phyloP scores from a whole-genome alignment of 2,888 invertebrate species.

The Trichopria drosophilae region DNA sequence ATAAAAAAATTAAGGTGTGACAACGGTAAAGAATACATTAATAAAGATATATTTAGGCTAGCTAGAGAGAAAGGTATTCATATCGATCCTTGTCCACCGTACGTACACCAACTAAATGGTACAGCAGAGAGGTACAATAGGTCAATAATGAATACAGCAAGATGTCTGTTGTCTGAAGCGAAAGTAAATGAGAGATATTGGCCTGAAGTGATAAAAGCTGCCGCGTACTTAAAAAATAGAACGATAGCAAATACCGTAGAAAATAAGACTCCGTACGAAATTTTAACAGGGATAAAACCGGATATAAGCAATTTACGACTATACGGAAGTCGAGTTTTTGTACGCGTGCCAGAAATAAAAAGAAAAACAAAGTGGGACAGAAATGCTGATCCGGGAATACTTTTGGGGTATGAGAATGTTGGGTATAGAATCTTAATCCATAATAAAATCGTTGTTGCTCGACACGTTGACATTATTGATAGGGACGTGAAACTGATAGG shows the following conservation, averaged over 20 bases:
- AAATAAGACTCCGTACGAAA: constrained; percentile 10
- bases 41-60: constrained; percentile 9
- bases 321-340: constrained; percentile 23
- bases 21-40: constrained; percentile 22
- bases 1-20: constrained; percentile 18
- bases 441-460: constrained; percentile 19
- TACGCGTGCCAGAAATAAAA: constrained; percentile 14
- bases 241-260: constrained; percentile 6
- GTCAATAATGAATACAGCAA: constrained; percentile 31
- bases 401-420: constrained; percentile 21
- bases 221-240: constrained; percentile 4
- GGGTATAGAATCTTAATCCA: constrained; percentile 21
- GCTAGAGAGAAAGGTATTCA: constrained; percentile 20
- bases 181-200: constrained; percentile 31
- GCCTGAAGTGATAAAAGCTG: constrained; percentile 32
- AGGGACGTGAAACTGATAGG: background rate
- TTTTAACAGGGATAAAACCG: too few species aligned
- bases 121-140: constrained; percentile 25
- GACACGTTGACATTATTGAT: constrained; percentile 16
- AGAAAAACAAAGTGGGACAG: constrained; percentile 17
- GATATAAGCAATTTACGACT: constrained; percentile 15
- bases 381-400: constrained; percentile 20
- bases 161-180: constrained; percentile 35
- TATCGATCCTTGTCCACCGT: constrained; percentile 19
- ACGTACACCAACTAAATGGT: constrained; percentile 27